Base-by-base conservation (phyloP, 2,888 invertebrate species). In the Globia sparganii region DNA sequence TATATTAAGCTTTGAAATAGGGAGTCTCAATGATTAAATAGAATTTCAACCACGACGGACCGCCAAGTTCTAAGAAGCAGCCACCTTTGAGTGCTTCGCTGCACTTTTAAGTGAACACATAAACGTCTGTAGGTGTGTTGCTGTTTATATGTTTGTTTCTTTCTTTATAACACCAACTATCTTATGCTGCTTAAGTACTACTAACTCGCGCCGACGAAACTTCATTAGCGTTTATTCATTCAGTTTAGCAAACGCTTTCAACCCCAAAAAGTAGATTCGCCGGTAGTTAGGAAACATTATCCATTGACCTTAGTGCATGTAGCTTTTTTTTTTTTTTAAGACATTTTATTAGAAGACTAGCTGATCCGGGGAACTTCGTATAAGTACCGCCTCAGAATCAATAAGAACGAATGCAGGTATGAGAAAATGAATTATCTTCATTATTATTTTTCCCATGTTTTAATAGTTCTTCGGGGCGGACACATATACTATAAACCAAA, bases 71-170 rank as follows among this genome's bases (percentile, higher is more conserved):
- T 56, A 28, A 37, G n/a, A 46, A 40, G 21, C 31, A 58, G 65
- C 34, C 18, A 34, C 9, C n/a, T n/a, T 31, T 4, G 25, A 78
- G 65, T 49, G 25, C 15, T 59, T 34, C 18, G 61, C 34, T 71
- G 72, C 40, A 72, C 80, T 67, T 67, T 67, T 79, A 84, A 84
- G 80, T 80, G 80, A 66, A 72, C 46, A 58, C 56, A 84, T 80
- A 84, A 80, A 80, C 34, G 34, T 67, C 15, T 34, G 25, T 79
- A 34, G 13, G 53, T 59, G 40, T 53, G 34, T 21, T 68, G 21
- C 43, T 40, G 21, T 43, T 43, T 59, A 77, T 65, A n/a, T 53
- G 34, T 0, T 0, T n/a, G 3, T 28, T 46, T 53, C 8, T 56
- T 65, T 78, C 31, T 43, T 58, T 58, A 43, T 15, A 65, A 78